Base-by-base conservation (phyloP, 2,888 invertebrate genomes). In the Zhuqinia jingwanae region DNA sequence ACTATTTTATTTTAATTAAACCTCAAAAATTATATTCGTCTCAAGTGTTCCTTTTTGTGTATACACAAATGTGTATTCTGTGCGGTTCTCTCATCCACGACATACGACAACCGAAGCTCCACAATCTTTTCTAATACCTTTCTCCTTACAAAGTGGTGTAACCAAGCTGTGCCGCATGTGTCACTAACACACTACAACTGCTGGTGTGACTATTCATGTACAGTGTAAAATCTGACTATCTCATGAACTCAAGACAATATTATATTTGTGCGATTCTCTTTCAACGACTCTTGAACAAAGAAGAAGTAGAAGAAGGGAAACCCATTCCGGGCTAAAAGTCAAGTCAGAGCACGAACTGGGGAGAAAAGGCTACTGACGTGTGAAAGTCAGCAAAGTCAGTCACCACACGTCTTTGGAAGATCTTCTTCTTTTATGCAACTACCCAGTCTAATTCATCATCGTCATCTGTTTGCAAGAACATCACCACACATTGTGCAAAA, bases 1-100 rank as follows among this genome's bases (percentile, higher is more conserved):
- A 56, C 36, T 45, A 47, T 13, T 56, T 56, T 58, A 80, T 80
- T 47, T 53, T 53, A 80, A 68, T 68, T 80, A 68, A 30, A 56
- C 36, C 68, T 80, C 68, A 27, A 36, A 56, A 53, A 53, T 68
- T 68, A 68, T 80, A 47, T 47, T 63, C 47, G 30, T 47, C 25
- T 45, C 15, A n/a, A n/a, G n/a, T n/a, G n/a, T n/a, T n/a, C n/a
- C n/a, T n/a, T n/a, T n/a, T n/a, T n/a, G n/a, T n/a, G n/a, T n/a
- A n/a, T n/a, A n/a, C n/a, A n/a, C n/a, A n/a, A n/a, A n/a, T n/a
- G n/a, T n/a, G n/a, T n/a, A n/a, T n/a, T n/a, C n/a, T n/a, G n/a
- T n/a, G n/a, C n/a, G 56, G 58, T 56, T 47, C 15, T 11, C 27
- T 42, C 13, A 17, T 27, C 53, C 53, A 27, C n/a, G 15, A 53